Conservation (phyloP, 2,113 vertebrate genomes). For the Hemiprocne comata region DNA sequence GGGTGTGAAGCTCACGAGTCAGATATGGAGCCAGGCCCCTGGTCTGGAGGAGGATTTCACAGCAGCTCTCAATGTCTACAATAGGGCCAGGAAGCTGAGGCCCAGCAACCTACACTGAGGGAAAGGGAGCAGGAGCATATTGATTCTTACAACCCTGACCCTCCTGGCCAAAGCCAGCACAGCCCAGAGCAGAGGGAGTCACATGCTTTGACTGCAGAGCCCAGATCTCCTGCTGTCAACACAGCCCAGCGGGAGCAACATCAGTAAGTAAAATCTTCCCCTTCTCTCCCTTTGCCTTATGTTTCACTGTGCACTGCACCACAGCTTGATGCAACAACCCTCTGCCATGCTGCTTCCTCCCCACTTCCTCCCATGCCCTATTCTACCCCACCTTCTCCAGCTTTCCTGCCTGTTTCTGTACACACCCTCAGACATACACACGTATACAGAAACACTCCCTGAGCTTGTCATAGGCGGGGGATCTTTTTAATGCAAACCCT, state of each 20-base stretch:
- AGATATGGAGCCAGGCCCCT: not conserved
- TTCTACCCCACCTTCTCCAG: not conserved
- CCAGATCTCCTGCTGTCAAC: not conserved
- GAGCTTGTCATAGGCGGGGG: not conserved
- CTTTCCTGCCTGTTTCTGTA: not conserved
- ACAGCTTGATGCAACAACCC: not conserved
- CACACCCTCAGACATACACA: fast-evolving
- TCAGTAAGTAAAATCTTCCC: not conserved
- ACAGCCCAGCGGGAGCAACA: fast-evolving
- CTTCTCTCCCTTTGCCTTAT: not conserved
- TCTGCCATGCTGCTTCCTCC: not conserved
- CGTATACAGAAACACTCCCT: not conserved
- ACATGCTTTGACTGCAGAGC: not conserved
- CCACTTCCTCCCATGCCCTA: not conserved
- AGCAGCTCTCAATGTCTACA: not conserved
- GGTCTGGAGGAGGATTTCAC: not conserved
- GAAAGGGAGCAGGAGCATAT: fast-evolving
- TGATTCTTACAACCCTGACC: not conserved
- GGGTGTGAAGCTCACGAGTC: not conserved
- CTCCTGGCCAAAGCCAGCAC: not conserved
- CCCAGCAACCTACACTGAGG: not conserved
- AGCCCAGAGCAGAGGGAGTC: not conserved
- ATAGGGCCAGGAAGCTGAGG: not conserved
- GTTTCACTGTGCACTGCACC: not conserved
- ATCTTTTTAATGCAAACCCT: not conserved